These are phyloP conservation scores for Chesias legatella DNA, from an alignment of 2,888 invertebrate species.

Conservation along the genomic window DNA sequence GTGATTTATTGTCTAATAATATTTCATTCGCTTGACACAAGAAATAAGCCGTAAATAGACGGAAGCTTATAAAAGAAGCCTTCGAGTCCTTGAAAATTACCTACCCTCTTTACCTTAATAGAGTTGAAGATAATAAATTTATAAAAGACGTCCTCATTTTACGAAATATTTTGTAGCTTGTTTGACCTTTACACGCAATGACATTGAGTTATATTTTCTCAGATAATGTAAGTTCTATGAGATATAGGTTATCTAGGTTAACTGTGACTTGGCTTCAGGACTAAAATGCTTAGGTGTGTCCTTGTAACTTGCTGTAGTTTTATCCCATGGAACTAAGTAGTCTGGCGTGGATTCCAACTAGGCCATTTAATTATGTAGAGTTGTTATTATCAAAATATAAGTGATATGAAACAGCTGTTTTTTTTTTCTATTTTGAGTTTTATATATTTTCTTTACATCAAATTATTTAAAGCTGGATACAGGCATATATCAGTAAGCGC, in stretches of 20 bases:
- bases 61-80: slow-evolving; percentile 10
- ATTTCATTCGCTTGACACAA: slow-evolving; percentile 18
- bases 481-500: too few relatives aligned
- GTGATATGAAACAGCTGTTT: too few relatives aligned
- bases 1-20: slow-evolving; percentile 16
- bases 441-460: too few relatives aligned
- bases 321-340: slow-evolving; percentile 8
- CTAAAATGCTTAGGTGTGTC: slow-evolving; percentile 16
- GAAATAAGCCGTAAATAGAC: slow-evolving; percentile 18
- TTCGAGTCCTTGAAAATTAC: slow-evolving; percentile 20
- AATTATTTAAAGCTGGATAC: too few relatives aligned
- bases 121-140: slow-evolving; percentile 27
- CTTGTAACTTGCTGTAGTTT: slow-evolving; percentile 11
- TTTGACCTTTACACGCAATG: slow-evolving; percentile 6
- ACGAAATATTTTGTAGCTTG: slow-evolving; percentile 22
- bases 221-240: too few relatives aligned
- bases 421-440: too few relatives aligned
- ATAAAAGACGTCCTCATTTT: slow-evolving; percentile 16
- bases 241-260: too few relatives aligned
- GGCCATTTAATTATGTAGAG: slow-evolving; percentile 5
- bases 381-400: too few relatives aligned
- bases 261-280: too few relatives aligned
- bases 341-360: slow-evolving; percentile 1
- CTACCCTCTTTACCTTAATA: slow-evolving; percentile 16
- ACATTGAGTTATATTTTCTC: slow-evolving; percentile 18